Percentiles rank a stretch among this genome's conserved stretches.
Conservation (phyloP, 2,113 vertebrate genomes). For the Leptobrachium ailaonicum region DNA sequence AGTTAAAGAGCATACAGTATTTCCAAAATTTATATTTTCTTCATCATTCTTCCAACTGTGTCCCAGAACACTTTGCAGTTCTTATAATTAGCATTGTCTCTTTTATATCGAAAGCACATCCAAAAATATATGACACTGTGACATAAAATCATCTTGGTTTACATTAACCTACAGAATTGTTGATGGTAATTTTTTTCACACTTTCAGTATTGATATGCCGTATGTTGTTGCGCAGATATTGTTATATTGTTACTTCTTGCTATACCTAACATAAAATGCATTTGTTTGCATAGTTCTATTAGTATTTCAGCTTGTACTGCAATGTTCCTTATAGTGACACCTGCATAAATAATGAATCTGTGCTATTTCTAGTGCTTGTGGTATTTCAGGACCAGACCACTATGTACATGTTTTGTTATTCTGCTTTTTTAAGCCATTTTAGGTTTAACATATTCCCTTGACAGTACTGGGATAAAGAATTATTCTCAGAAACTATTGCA, state of each 20-base stretch:
- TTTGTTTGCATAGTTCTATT: background rate
- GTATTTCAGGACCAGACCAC: background rate
- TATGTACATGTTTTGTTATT: constrained; percentile 6
- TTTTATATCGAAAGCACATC: no score
- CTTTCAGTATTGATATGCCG: no score
- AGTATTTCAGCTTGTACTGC: background rate
- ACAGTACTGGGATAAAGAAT: background rate
- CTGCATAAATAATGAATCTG: constrained; percentile 5
- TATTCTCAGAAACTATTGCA: no score
- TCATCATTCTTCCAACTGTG: no score
- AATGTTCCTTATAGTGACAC: constrained; percentile 12
- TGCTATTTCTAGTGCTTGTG: constrained; percentile 1
- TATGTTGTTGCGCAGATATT: background rate
- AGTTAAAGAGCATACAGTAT: no score
- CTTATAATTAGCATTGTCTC: no score
- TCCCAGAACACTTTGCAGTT: no score
- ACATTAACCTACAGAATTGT: no score
- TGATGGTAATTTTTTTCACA: no score
- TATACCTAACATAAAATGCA: background rate
- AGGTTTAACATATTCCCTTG: background rate
- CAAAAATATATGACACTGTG: no score
- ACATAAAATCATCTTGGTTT: no score
- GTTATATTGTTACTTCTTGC: background rate
- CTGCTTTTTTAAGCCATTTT: background rate
- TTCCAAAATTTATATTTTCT: no score